Evolutionary conservation across 2,888 invertebrate genomes (phyloP).

Genomic region (Caenorhabditis becei): DNA sequence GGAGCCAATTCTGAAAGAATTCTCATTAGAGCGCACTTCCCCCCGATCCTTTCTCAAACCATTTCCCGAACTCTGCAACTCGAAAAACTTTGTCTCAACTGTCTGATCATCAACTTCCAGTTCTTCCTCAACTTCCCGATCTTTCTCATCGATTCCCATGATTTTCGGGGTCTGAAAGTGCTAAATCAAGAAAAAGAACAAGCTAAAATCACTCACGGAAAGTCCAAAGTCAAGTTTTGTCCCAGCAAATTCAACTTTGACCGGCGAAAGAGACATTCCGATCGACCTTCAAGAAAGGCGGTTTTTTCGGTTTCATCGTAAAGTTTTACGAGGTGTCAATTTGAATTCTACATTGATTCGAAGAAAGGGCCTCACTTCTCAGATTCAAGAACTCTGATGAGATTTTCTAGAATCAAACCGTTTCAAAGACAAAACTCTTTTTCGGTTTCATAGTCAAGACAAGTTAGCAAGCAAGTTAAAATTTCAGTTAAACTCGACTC

Average conservation of each 20-base stretch:
- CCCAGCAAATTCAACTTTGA: constrained; percentile 17
- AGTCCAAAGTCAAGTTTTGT: not conserved
- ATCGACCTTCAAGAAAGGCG: constrained; percentile 21
- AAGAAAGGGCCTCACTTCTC: too few species aligned
- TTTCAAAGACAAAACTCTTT: too few species aligned
- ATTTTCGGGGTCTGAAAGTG: constrained; percentile 8
- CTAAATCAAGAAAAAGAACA: not conserved
- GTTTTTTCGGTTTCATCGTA: constrained; percentile 21
- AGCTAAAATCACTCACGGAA: not conserved
- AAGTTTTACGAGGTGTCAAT: not conserved
- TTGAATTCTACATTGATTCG: not conserved
- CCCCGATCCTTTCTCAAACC: not conserved
- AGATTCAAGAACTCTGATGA: too few species aligned
- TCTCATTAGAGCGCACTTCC: not conserved
- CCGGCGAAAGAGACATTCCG: constrained; percentile 3
- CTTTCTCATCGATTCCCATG: not conserved
- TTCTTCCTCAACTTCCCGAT: constrained; percentile 6
- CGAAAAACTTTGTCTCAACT: constrained; percentile 28
- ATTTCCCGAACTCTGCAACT: constrained; percentile 16
- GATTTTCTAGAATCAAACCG: too few species aligned
- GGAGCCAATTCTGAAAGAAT: not conserved
- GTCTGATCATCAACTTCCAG: constrained; percentile 26
- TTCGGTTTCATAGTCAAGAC: too few species aligned
- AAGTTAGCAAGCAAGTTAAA: too few species aligned
- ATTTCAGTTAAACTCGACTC: too few species aligned